Conservation (phyloP, 2,113 vertebrate genomes). For the Clinocottus analis region DNA sequence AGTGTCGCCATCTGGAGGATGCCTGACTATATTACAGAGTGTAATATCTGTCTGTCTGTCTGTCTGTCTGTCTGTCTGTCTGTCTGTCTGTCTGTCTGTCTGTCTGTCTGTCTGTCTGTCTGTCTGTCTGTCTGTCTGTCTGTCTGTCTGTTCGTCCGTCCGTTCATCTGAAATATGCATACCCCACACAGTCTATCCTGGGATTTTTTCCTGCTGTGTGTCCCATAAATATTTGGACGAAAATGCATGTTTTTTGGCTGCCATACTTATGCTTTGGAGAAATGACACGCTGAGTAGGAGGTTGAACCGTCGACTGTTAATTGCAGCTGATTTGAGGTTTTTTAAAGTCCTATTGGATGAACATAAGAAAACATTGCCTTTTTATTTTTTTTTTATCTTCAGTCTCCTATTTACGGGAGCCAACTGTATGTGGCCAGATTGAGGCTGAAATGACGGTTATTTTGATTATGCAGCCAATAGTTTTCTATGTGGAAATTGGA, state of each 20-base stretch:
- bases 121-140: not conserved
- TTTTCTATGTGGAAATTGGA: conserved; percentile 18
- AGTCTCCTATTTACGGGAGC: conserved; percentile 23
- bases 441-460: conserved; percentile 31
- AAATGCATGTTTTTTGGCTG: conserved; percentile 9
- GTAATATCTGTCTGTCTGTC: not conserved
- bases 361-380: conserved; percentile 42
- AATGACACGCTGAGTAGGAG: conserved; percentile 30
- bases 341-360: conserved; percentile 47
- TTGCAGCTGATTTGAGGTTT: conserved; percentile 39
- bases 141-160: not conserved
- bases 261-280: conserved; percentile 5
- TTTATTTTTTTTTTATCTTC: conserved; percentile 36
- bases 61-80: not conserved
- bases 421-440: conserved; percentile 38
- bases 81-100: not conserved
- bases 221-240: conserved; percentile 22
- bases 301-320: conserved; percentile 27
- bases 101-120: not conserved
- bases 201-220: not conserved
- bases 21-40: conserved; percentile 11
- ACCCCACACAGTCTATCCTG: not conserved
- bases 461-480: conserved; percentile 29
- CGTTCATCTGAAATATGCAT: not conserved
- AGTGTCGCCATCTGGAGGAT: conserved; percentile 67